phyloP scores from a whole-genome alignment of 92 coral and sea anemone species.

The Epizoanthus stellaris region DNA sequence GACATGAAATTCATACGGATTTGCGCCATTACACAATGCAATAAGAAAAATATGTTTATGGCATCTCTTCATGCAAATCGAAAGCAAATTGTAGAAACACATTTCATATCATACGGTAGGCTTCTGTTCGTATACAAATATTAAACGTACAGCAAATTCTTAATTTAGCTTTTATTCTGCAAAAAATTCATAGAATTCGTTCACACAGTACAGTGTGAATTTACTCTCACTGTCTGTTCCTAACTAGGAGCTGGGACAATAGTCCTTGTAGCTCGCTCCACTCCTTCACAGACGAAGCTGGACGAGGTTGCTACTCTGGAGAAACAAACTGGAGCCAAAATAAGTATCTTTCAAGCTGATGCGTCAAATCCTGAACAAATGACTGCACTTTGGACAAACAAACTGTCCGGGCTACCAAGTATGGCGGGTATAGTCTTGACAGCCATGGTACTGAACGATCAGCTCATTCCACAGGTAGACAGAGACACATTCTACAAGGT shows the following conservation, averaged over 20 bases:
- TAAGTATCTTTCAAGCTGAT: conserved; percentile 70
- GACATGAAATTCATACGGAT: too few relatives aligned
- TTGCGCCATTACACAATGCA: too few relatives aligned
- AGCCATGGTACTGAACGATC: conserved; percentile 78
- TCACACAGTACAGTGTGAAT: neutral
- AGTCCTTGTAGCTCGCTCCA: conserved; percentile 68
- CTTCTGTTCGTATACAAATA: too few relatives aligned
- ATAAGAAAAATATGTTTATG: too few relatives aligned
- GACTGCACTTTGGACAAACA: conserved; percentile 45
- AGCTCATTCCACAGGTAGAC: conserved; percentile 53
- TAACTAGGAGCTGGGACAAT: conserved; percentile 64
- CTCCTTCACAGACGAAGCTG: conserved; percentile 52
- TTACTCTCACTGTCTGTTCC: neutral
- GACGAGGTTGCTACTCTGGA: conserved; percentile 57
- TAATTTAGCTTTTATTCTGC: too few relatives aligned
- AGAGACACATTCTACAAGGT: conserved; percentile 56
- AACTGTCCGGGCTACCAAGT: conserved; percentile 58
- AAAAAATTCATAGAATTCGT: too few relatives aligned
- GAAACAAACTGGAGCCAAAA: conserved; percentile 49
- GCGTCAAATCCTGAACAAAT: conserved; percentile 71
- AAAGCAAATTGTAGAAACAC: too few relatives aligned
- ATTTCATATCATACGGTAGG: too few relatives aligned
- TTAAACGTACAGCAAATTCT: too few relatives aligned
- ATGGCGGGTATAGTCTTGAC: conserved; percentile 72
- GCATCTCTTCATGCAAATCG: too few relatives aligned